Evolutionary conservation across 2,888 invertebrate species (phyloP).

Genomic region (Epiblema foenella): DNA sequence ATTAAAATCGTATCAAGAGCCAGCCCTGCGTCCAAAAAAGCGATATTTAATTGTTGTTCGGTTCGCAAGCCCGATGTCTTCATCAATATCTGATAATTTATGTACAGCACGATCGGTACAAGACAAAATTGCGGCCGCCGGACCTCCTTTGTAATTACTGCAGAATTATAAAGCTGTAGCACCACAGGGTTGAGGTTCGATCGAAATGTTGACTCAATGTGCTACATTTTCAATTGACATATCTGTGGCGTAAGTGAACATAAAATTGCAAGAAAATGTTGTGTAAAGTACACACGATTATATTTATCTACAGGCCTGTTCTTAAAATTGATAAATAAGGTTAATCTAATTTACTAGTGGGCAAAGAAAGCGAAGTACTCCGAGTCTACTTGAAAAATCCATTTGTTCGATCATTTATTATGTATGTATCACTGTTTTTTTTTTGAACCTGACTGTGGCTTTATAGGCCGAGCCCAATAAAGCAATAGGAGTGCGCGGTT

Average conservation of each 20-base stretch:
- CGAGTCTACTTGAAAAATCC: too few relatives aligned
- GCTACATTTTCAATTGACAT: background rate
- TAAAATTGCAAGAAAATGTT: background rate
- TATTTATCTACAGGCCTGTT: background rate
- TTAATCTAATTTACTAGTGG: too few relatives aligned
- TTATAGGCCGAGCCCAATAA: too few relatives aligned
- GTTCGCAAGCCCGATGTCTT: constrained; percentile 82
- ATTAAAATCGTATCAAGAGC: constrained; percentile 39
- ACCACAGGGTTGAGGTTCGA: constrained; percentile 70
- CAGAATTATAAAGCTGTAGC: constrained; percentile 82
- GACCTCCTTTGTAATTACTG: constrained; percentile 85
- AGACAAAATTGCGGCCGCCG: constrained; percentile 86
- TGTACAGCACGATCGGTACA: constrained; percentile 82
- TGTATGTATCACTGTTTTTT: too few relatives aligned
- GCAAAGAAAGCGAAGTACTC: too few relatives aligned
- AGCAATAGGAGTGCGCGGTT: too few relatives aligned
- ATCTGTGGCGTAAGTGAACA: constrained; percentile 2
- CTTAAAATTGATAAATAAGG: background rate
- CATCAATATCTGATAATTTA: constrained; percentile 85
- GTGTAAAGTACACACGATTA: background rate
- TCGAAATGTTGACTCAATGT: constrained; percentile 15
- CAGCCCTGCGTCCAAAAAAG: constrained; percentile 57
- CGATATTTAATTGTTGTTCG: constrained; percentile 65
- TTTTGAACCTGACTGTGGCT: too few relatives aligned
- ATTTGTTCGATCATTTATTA: too few relatives aligned